Evolutionary conservation across 1,140 invertebrate genomes (phyloP), one percentile per base, ranked within the genome.

Genomic region (Apolygus lucorum): DNA sequence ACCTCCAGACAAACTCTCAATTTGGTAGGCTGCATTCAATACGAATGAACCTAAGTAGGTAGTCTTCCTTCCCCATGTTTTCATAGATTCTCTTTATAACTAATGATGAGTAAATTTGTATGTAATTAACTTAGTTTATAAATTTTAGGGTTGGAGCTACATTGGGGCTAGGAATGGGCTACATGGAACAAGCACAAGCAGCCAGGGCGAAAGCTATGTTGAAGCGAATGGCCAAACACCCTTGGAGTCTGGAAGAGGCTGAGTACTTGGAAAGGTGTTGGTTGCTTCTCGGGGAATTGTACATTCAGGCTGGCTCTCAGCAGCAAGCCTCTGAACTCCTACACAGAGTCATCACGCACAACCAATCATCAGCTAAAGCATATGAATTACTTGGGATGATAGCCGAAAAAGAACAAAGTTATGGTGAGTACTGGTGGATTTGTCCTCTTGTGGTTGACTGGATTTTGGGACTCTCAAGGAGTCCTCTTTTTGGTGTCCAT

Each of bases 251-350:
- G 71, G 92, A 95, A 78, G 95, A 98, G 75, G 94, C 95, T 0
- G 95, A 98, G 76, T 96, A 97, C 77, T 81, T 99, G 49, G 96
- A 99, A 80, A 87, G 89, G 71, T 93, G 54, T 28, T 99, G 96
- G 96, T 76, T 99, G 2, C 81, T 98, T 2, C 81, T 97, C 21
- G 90, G 93, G 0, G 95, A 98, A 72, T 90, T 94, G 73, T 96
- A 97, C 78, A 88, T 96, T 27, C 90, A 91, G 77, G 87, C 90
- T 22, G 88, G 86, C 24, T 95, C 97, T 79, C 87, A 88, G 74
- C 95, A 98, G 63, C 84, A 93, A 63, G 92, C 94, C 0, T 86
- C 85, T 42, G 92, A 95, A 72, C 79, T 96, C 25, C 79, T 98
- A 8, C 87, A 83, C 68, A 87, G 88, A 72, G 87, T 93, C 2